These are phyloP conservation scores for Stegodyphus dumicola DNA, from an alignment of 1,140 invertebrate genomes.

Conservation along the genomic window DNA sequence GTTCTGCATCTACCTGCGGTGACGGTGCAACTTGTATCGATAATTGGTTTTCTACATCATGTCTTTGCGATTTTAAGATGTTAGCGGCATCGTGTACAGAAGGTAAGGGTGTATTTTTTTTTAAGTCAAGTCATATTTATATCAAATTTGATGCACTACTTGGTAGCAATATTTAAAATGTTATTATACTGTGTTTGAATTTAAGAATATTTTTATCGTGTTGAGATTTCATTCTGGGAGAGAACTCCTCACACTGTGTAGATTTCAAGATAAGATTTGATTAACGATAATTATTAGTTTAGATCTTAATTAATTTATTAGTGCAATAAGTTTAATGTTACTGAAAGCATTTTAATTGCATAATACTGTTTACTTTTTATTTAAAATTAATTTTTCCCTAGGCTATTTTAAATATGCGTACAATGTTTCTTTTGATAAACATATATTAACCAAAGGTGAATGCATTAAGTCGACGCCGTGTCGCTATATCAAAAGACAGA, in stretches of 20 bases:
- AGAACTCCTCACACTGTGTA: not conserved
- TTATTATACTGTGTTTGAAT: not conserved
- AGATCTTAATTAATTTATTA: no score
- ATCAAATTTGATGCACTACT: not conserved
- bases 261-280: no score
- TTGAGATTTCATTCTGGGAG: not conserved
- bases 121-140: not conserved
- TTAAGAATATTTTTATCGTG: not conserved
- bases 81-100: constrained; percentile 81
- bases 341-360: not conserved
- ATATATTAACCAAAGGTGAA: no score
- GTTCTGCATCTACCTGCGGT: constrained; percentile 73
- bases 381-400: no score
- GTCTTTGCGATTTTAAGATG: constrained; percentile 74
- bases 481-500: no score
- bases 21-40: constrained; percentile 80
- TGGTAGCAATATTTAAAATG: not conserved
- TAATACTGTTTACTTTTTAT: not conserved
- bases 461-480: no score
- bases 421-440: no score
- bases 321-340: not conserved
- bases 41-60: constrained; percentile 75
- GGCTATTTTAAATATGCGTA: no score
- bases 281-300: no score
- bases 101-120: constrained; percentile 63